phyloP scores from a whole-genome alignment of 2,113 vertebrate genomes.

The Shinisaurus crocodilurus region DNA sequence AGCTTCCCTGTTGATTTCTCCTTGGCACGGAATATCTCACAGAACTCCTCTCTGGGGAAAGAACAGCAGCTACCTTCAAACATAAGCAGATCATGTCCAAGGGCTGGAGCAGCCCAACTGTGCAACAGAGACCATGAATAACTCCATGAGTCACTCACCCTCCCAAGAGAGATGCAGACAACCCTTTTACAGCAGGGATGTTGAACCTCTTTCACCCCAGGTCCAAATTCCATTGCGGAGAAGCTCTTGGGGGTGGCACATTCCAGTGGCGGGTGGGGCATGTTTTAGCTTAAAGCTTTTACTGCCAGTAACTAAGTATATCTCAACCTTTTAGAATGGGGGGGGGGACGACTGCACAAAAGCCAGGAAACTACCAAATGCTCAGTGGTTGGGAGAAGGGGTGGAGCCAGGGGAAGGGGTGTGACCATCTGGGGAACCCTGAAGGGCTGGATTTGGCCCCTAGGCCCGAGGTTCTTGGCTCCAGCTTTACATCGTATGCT shows the following conservation, averaged over 20 bases:
- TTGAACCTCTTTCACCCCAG: neutral
- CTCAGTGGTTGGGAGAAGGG: too few species aligned
- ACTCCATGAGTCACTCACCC: neutral
- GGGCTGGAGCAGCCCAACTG: neutral
- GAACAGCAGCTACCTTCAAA: neutral
- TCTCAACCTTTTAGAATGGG: too few species aligned
- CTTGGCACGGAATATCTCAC: slow-evolving; percentile 98
- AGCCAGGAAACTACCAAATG: too few species aligned
- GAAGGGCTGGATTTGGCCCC: too few species aligned
- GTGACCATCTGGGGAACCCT: too few species aligned
- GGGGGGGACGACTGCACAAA: too few species aligned
- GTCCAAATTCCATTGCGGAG: too few species aligned
- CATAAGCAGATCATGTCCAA: neutral
- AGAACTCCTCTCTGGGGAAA: slow-evolving; percentile 93
- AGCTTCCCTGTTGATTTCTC: slow-evolving; percentile 94
- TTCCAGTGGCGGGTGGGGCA: too few species aligned
- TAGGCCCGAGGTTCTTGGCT: neutral
- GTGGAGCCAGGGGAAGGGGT: too few species aligned
- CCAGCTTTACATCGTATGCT: neutral
- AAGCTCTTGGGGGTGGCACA: too few species aligned
- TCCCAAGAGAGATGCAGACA: neutral
- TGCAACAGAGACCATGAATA: neutral
- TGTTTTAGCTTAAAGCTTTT: too few species aligned
- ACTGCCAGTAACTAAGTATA: too few species aligned
- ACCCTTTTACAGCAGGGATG: neutral